Conservation (phyloP, 35 echinoderm and acorn worm genomes). For the Holothuria glaberrima region DNA sequence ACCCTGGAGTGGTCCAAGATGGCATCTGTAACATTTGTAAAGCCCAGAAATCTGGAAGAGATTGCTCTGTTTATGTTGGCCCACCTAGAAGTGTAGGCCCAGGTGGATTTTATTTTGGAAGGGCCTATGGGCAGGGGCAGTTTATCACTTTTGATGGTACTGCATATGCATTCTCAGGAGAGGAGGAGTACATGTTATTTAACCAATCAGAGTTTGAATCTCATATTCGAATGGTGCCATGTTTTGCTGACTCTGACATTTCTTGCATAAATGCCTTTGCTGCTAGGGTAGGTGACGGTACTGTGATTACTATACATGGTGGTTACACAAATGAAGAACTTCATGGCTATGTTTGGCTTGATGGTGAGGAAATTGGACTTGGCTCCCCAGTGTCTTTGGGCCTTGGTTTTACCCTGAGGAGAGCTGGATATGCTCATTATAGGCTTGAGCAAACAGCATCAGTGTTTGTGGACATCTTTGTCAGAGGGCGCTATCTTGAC, state of each 20-base stretch:
- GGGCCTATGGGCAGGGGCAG: constrained; percentile 76
- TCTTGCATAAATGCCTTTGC: constrained; percentile 86
- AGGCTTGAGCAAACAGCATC: constrained; percentile 3
- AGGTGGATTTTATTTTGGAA: constrained; percentile 40
- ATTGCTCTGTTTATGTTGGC: constrained; percentile 73
- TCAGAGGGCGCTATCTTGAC: constrained; percentile 74
- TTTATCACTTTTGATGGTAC: constrained; percentile 92
- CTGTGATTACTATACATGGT: constrained; percentile 68
- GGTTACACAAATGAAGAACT: constrained; percentile 77
- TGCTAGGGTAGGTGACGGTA: background rate
- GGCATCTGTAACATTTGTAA: constrained; percentile 72
- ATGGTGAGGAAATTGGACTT: constrained; percentile 41
- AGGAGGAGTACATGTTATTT: constrained; percentile 68
- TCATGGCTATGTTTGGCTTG: constrained; percentile 61
- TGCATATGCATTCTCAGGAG: constrained; percentile 71
- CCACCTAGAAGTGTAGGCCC: background rate
- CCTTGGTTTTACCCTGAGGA: constrained; percentile 18
- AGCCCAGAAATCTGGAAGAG: constrained; percentile 63
- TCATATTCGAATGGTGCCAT: constrained; percentile 72
- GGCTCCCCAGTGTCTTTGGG: constrained; percentile 13
- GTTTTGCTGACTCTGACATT: constrained; percentile 31
- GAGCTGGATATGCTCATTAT: constrained; percentile 70
- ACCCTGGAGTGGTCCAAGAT: constrained; percentile 42
- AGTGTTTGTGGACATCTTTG: constrained; percentile 54
- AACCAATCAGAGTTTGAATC: constrained; percentile 37